Conservation (phyloP, 2,888 invertebrate genomes). For the Alsophila aescularia region DNA sequence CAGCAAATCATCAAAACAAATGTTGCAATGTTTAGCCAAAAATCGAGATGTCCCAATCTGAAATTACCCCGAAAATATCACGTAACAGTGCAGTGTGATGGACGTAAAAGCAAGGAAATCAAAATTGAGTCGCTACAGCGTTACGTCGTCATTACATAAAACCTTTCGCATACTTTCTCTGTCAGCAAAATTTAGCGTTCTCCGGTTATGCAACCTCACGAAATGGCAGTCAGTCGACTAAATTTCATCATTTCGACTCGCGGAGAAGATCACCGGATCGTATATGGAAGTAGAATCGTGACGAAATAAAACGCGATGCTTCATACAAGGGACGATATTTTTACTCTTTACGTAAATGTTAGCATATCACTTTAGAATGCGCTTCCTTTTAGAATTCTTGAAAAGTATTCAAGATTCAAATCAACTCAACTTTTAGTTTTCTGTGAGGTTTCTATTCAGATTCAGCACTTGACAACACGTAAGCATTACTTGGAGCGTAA, state of each 20-base stretch:
- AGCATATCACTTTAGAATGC: too few species aligned
- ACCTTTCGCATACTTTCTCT: conserved; percentile 84
- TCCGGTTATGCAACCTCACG: conserved; percentile 70
- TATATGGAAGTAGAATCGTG: conserved; percentile 65
- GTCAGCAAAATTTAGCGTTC: conserved; percentile 83
- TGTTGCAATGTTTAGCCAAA: conserved; percentile 37
- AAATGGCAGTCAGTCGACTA: conserved; percentile 81
- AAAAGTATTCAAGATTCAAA: background rate
- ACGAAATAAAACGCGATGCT: conserved; percentile 54
- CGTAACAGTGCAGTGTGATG: conserved; percentile 78
- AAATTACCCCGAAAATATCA: conserved; percentile 69
- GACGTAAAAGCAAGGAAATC: conserved; percentile 82
- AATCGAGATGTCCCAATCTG: conserved; percentile 52
- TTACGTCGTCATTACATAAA: conserved; percentile 81
- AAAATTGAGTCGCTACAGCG: conserved; percentile 76
- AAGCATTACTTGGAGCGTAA: background rate
- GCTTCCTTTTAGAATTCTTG: background rate
- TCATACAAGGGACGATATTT: conserved; percentile 59
- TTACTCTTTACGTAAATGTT: conserved; percentile 22
- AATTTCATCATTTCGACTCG: conserved; percentile 79
- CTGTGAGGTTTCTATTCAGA: too few species aligned
- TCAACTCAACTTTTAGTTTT: too few species aligned
- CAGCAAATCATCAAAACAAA: conserved; percentile 19
- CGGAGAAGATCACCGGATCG: conserved; percentile 71
- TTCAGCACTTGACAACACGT: background rate